These are phyloP conservation scores for Cephalopterus ornatus DNA, from an alignment of 2,113 vertebrate genomes.

Conservation along the genomic window DNA sequence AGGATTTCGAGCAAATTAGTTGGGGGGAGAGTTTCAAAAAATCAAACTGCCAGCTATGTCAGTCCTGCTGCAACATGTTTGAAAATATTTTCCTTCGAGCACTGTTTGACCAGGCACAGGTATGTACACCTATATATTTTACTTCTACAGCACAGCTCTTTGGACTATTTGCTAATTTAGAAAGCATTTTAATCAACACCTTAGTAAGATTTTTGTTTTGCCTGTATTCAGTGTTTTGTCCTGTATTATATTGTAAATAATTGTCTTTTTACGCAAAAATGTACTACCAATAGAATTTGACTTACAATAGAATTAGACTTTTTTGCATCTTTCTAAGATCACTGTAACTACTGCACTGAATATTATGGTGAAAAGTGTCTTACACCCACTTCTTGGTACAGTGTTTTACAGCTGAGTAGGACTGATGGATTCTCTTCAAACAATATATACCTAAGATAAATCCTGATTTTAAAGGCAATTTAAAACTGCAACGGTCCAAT, in stretches of 20 bases:
- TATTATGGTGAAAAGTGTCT: not conserved
- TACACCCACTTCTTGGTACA: not conserved
- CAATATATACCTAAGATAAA: not conserved
- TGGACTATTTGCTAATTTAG: not conserved
- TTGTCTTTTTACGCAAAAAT: not conserved
- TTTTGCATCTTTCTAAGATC: not conserved
- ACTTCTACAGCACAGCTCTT: not conserved
- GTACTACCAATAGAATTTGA: not conserved
- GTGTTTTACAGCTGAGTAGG: not conserved
- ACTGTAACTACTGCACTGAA: not conserved
- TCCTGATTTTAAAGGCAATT: not conserved
- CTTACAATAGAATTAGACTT: not conserved
- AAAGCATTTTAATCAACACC: not conserved
- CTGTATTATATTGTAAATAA: not conserved
- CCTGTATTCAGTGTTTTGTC: not conserved
- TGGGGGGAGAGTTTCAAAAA: not conserved
- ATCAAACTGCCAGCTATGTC: not conserved
- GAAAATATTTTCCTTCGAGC: not conserved
- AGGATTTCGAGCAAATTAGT: not conserved
- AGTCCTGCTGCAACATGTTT: not conserved
- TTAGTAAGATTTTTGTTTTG: not conserved
- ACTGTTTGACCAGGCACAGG: not conserved
- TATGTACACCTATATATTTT: not conserved
- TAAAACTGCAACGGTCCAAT: not conserved
- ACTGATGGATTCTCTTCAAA: not conserved